These are phyloP conservation scores for Linnaemya tessellans DNA, from an alignment of 2,888 invertebrate genomes.

Conservation along the genomic window DNA sequence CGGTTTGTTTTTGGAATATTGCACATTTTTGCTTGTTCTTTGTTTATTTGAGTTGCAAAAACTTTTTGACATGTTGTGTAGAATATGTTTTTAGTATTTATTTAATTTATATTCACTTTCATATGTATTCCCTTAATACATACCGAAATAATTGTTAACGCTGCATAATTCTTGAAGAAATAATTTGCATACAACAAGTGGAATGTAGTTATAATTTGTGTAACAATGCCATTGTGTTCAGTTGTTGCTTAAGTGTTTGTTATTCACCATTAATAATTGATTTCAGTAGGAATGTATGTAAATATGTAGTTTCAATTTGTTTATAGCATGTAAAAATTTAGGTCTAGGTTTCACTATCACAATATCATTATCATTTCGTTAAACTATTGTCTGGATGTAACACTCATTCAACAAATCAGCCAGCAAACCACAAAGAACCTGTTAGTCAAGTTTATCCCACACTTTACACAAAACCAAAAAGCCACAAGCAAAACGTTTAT, in stretches of 20 bases:
- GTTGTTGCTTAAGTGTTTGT: not conserved
- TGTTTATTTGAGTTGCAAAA: not conserved
- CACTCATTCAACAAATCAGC: constrained; percentile 6
- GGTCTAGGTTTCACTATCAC: constrained; percentile 44
- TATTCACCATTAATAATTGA: too few species aligned
- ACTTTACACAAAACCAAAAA: constrained; percentile 35
- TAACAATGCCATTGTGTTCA: too few species aligned
- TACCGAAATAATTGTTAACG: not conserved
- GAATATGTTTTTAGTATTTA: not conserved
- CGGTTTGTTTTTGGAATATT: constrained; percentile 19
- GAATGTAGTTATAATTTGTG: too few species aligned
- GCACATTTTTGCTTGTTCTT: not conserved
- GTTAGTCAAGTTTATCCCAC: constrained; percentile 60
- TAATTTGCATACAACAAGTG: too few species aligned
- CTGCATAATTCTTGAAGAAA: not conserved
- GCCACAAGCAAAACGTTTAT: constrained; percentile 48
- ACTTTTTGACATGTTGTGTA: constrained; percentile 40
- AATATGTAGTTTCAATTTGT: not conserved
- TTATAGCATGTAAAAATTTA: not conserved
- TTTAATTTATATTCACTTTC: not conserved
- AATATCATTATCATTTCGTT: not conserved
- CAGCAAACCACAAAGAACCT: constrained; percentile 47
- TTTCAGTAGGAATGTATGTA: not conserved
- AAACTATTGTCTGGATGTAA: not conserved
- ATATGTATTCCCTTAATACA: not conserved